Conservation (phyloP, 1,140 invertebrate species). For the Bombyx mori region DNA sequence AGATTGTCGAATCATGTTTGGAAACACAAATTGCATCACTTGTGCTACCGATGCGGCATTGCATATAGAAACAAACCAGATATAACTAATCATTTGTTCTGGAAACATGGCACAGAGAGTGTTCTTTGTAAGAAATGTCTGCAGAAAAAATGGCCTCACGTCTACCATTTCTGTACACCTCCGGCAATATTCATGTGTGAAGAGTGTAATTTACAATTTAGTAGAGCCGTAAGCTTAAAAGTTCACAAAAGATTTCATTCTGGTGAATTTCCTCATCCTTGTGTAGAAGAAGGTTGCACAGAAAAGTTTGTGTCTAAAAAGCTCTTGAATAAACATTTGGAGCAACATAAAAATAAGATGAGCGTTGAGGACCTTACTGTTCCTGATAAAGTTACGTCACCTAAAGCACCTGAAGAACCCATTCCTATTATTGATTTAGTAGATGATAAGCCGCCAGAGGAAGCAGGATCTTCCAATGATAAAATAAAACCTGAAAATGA, state of each 20-base stretch:
- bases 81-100: conserved; percentile 89
- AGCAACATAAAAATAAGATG: conserved; percentile 57
- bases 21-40: conserved; percentile 89
- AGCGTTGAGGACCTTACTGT: conserved; percentile 49
- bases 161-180: conserved; percentile 90
- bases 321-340: conserved; percentile 79
- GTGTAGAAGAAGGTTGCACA: conserved; percentile 77
- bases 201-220: conserved; percentile 82
- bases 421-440: conserved; percentile 48
- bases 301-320: conserved; percentile 88
- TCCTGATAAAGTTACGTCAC: conserved; percentile 21
- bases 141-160: conserved; percentile 91
- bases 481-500: conserved; percentile 43
- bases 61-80: conserved; percentile 88
- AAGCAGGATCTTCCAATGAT: conserved; percentile 38
- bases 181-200: conserved; percentile 84
- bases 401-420: conserved; percentile 34
- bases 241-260: conserved; percentile 86
- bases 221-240: conserved; percentile 82
- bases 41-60: conserved; percentile 88
- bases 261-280: conserved; percentile 79
- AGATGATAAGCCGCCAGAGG: conserved; percentile 42
- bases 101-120: conserved; percentile 92
- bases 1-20: conserved; percentile 87
- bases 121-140: conserved; percentile 86